Conservation (phyloP, 64 coral and sea anemone species). For the Cladopsammia gracilis region DNA sequence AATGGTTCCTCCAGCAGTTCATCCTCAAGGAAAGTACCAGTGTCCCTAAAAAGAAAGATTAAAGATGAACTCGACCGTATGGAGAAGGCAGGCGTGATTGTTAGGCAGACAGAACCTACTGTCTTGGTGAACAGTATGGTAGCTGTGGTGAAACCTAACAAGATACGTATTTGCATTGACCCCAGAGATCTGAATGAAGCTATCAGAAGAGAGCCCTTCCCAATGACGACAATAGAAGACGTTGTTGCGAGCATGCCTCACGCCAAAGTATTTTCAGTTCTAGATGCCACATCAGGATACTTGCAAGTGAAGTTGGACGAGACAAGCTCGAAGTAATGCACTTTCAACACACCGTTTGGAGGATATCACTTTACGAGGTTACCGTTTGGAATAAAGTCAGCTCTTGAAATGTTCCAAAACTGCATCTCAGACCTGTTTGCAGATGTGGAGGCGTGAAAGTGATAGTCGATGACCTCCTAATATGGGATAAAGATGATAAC, state of each 20-base stretch:
- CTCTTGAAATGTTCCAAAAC: constrained; percentile 66
- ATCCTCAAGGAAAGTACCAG: constrained; percentile 17
- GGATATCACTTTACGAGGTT: constrained; percentile 47
- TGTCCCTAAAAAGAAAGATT: constrained; percentile 4
- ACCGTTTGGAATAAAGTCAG: constrained; percentile 68
- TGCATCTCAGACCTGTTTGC: constrained; percentile 31
- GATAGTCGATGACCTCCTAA: constrained; percentile 51
- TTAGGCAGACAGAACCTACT: constrained; percentile 36
- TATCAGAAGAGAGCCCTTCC: constrained; percentile 19
- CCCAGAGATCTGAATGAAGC: constrained; percentile 37
- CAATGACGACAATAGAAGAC: constrained; percentile 45
- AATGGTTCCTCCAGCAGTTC: constrained; percentile 1
- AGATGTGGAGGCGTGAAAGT: constrained; percentile 31
- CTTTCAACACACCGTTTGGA: constrained; percentile 48
- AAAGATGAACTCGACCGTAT: constrained; percentile 59
- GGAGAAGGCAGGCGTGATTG: constrained; percentile 30
- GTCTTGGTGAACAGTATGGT: constrained; percentile 54
- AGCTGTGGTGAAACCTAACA: constrained; percentile 40
- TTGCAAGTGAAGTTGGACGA: constrained; percentile 60
- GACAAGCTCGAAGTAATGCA: constrained; percentile 37
- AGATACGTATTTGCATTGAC: constrained; percentile 41
- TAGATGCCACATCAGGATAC: constrained; percentile 41
- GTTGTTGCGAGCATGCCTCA: constrained; percentile 12
- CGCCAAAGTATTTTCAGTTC: constrained; percentile 46
- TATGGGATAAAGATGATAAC: constrained; percentile 36